phyloP scores from a whole-genome alignment of 2,888 invertebrate genomes.

The Biston betularia region DNA sequence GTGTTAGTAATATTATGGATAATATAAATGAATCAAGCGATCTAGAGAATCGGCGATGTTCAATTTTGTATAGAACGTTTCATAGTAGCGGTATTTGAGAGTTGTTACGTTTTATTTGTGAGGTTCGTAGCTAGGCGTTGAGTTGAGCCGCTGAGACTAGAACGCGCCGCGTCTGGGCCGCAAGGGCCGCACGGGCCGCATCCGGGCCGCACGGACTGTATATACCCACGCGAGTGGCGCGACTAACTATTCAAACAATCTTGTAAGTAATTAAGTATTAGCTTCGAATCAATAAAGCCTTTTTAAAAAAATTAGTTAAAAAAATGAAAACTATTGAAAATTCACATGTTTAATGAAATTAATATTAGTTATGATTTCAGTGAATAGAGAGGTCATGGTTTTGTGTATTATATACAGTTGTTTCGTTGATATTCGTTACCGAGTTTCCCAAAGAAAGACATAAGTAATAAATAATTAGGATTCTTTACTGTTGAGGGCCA shows the following conservation, averaged over 20 bases:
- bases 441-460: slow-evolving; percentile 85
- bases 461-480: slow-evolving; percentile 76
- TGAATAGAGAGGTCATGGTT: slow-evolving; percentile 78
- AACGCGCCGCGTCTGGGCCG: slow-evolving; percentile 16
- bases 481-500: slow-evolving; percentile 59
- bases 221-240: slow-evolving; percentile 59
- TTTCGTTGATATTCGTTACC: slow-evolving; percentile 84
- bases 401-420: slow-evolving; percentile 74
- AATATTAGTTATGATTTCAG: slow-evolving; percentile 81
- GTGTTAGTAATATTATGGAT: slow-evolving; percentile 68
- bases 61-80: slow-evolving; percentile 86
- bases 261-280: slow-evolving; percentile 86
- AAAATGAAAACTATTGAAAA: slow-evolving; percentile 80
- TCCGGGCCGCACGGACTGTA: slow-evolving; percentile 25
- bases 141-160: slow-evolving; percentile 36
- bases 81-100: slow-evolving; percentile 83
- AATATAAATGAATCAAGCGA: slow-evolving; percentile 68
- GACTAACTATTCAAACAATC: slow-evolving; percentile 79
- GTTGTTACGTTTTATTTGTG: slow-evolving; percentile 83
- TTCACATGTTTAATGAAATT: slow-evolving; percentile 80
- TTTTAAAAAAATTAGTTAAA: slow-evolving; percentile 83
- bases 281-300: slow-evolving; percentile 86
- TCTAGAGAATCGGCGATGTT: slow-evolving; percentile 84
- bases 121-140: slow-evolving; percentile 60
- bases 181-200: slow-evolving; percentile 11